phyloP scores from a whole-genome alignment of 1,140 invertebrate species.

The Bombus soroeensis region DNA sequence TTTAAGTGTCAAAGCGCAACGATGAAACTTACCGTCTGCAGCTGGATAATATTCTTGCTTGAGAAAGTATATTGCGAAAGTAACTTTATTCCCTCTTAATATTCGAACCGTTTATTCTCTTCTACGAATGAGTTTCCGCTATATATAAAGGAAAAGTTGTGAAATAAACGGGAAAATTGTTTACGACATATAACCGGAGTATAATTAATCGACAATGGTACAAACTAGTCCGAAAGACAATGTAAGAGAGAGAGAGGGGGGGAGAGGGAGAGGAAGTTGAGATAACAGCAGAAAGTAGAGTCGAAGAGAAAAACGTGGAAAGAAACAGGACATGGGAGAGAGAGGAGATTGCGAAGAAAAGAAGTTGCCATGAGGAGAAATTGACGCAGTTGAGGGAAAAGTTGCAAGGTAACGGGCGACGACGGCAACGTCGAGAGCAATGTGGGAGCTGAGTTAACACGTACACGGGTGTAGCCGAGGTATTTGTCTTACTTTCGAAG shows the following conservation, averaged over 20 bases:
- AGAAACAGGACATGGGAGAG: too few relatives aligned
- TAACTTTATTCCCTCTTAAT: background rate
- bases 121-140: background rate
- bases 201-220: background rate
- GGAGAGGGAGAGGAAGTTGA: background rate
- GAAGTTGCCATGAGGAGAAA: constrained; percentile 12
- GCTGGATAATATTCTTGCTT: background rate
- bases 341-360: background rate
- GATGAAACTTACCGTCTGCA: background rate
- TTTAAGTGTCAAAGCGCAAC: constrained; percentile 5
- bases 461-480: background rate
- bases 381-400: constrained; percentile 23
- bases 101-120: background rate
- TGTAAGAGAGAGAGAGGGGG: background rate
- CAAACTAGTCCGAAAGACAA: background rate
- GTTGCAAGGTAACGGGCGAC: background rate
- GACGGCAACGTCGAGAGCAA: background rate
- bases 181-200: background rate
- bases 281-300: background rate
- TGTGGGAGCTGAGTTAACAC: constrained; percentile 5
- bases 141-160: background rate
- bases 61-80: background rate
- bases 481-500: constrained; percentile 18
- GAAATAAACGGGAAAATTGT: too few relatives aligned
- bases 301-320: background rate